Evolutionary conservation across 2,888 invertebrate species (phyloP).

Genomic region (Therioaphis trifolii): DNA sequence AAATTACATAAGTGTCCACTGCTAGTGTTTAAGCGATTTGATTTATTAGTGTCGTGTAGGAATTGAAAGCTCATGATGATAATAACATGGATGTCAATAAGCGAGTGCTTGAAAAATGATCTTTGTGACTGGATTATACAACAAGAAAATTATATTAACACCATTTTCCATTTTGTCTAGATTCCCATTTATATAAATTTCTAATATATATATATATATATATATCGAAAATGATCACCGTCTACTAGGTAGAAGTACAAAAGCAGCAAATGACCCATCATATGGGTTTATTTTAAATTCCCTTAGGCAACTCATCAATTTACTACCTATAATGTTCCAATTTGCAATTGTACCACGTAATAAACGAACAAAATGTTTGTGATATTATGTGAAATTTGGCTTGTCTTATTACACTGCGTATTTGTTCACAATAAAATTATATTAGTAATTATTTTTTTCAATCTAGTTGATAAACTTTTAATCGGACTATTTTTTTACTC

Average conservation of each 20-base stretch:
- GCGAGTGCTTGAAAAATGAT: neutral
- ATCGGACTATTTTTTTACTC: constrained; percentile 1
- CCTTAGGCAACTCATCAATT: constrained; percentile 40
- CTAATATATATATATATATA: neutral
- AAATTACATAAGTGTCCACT: neutral
- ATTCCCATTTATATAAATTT: neutral
- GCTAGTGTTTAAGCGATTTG: neutral
- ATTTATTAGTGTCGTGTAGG: neutral
- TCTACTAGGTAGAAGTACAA: constrained; percentile 13
- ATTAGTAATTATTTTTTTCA: constrained; percentile 25
- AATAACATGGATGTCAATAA: neutral
- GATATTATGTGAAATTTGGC: constrained; percentile 20
- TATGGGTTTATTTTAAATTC: constrained; percentile 44
- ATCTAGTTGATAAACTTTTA: constrained; percentile 9
- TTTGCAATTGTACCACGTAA: constrained; percentile 33
- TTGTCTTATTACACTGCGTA: neutral
- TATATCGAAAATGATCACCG: neutral
- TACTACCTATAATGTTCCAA: constrained; percentile 11
- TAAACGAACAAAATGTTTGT: neutral
- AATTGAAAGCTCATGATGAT: neutral
- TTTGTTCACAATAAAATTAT: constrained; percentile 11
- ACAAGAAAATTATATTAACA: neutral
- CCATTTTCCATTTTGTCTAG: neutral
- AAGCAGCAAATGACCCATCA: constrained; percentile 24
- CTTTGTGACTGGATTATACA: neutral